Conservation (phyloP, 2,113 vertebrate species). For the Bathybates hornii region DNA sequence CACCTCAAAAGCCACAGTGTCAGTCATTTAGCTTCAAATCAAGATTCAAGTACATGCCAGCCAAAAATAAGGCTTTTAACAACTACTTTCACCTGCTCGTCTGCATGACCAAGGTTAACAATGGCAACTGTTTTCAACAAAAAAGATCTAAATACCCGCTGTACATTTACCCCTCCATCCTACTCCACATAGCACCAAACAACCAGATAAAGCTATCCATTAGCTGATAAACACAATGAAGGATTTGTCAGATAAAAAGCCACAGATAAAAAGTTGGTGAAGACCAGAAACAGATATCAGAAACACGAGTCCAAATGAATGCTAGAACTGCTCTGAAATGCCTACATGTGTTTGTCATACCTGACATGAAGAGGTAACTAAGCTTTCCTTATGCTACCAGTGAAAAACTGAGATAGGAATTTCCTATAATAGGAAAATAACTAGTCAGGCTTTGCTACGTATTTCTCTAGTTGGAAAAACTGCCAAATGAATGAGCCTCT, state of each 20-base stretch:
- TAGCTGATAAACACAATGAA: not conserved
- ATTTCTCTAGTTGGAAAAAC: not conserved
- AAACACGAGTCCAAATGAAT: not conserved
- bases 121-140: not conserved
- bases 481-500: not conserved
- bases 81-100: not conserved
- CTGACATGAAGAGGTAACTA: not conserved
- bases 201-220: not conserved
- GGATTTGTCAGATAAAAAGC: not conserved
- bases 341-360: not conserved
- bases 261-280: not conserved
- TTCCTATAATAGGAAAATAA: not conserved
- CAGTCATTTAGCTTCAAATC: not conserved
- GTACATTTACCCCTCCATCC: not conserved
- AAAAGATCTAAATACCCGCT: not conserved
- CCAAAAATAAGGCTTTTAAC: not conserved
- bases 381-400: fast-evolving
- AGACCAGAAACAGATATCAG: not conserved
- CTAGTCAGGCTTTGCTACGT: not conserved
- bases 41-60: not conserved
- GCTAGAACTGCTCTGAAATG: not conserved
- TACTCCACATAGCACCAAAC: not conserved
- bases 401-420: not conserved
- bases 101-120: not conserved
- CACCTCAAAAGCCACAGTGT: not conserved